Evolutionary conservation across 92 coral and sea anemone genomes (phyloP), one percentile per base, ranked within the genome.

Genomic region (Muricea muricata): DNA sequence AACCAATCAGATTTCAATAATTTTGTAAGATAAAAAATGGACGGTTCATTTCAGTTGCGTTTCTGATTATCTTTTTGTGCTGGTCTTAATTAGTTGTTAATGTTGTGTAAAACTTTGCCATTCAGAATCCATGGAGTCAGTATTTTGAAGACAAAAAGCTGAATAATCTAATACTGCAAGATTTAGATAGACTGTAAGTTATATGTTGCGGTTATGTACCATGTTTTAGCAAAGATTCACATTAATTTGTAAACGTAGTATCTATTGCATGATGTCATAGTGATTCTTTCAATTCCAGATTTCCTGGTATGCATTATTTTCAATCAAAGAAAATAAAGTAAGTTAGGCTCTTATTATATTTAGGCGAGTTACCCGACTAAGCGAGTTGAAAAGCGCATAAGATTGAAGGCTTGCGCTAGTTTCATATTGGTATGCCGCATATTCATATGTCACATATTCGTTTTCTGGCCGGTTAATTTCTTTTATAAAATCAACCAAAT

Each of bases 161-260:
- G 34, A 95, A 90, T 84, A 88, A 87, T 26, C 61, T 93, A 20
- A 95, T 95, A n/a, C 89, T 87, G 41, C 97, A 91, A 85, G 98
- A 95, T 84, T 73, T 95, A 68, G 97, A 95, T 76, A 91, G 98
- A 91, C 96, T 95, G 98, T 95, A 92, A 90, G 98, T 91, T 67
- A 3, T 52, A 52, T 18, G 7, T 20, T 52, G 56, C 3, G 2
- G 20, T 47, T 15, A 8, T 47, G 0, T 1, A 33, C 34, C 33
- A 21, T 61, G 0, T 0, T 41, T 13, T 2, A 0, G 17, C 29
- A 17, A 0, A 35, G 25, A n/a, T 4, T 6, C 21, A 70, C 48
- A 18, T 70, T 42, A 7, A 35, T n/a, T 23, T 35, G 65, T 29
- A n/a, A n/a, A n/a, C n/a, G n/a, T 75, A 23, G 10, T n/a, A 42